phyloP scores from a whole-genome alignment of 2,797 vertebrate species.

The Todus mexicanus region DNA sequence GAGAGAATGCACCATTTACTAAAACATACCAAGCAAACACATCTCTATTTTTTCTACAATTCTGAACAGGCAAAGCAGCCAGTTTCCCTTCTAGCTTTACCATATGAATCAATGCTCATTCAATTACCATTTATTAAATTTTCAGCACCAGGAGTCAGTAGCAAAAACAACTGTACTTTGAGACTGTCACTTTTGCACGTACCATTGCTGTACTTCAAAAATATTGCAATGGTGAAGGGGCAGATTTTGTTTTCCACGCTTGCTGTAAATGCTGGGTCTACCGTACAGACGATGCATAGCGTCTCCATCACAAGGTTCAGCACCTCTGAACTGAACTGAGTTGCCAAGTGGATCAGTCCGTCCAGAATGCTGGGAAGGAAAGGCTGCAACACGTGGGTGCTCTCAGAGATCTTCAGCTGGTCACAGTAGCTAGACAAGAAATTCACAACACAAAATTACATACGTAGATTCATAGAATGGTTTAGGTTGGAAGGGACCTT shows the following conservation, averaged over 20 bases:
- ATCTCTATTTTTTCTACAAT: not conserved
- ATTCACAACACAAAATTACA: not conserved
- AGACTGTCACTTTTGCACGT: not conserved
- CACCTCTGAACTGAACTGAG: conserved; percentile 98
- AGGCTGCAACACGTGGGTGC: conserved; percentile 92
- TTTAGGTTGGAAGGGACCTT: too few relatives aligned
- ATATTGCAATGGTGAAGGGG: conserved; percentile 97
- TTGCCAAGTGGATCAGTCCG: conserved; percentile 92
- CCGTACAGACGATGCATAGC: conserved; percentile 95
- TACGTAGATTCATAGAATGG: too few relatives aligned
- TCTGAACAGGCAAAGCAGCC: not conserved
- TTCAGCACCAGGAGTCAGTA: not conserved
- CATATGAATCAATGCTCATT: not conserved
- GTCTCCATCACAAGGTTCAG: conserved; percentile 99
- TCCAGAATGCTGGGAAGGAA: conserved; percentile 95
- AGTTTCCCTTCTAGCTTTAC: not conserved
- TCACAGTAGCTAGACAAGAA: conserved; percentile 88
- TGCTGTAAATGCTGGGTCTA: conserved; percentile 91
- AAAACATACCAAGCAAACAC: not conserved
- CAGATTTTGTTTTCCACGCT: conserved; percentile 96
- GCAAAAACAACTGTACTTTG: not conserved
- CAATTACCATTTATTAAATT: not conserved
- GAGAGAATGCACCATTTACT: conserved; percentile 43
- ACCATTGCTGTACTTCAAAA: conserved; percentile 99
- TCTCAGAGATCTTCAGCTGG: conserved; percentile 95